Percentiles rank a stretch among this genome's conserved stretches.
These are phyloP conservation scores for Mola mola DNA, from an alignment of 2,113 vertebrate genomes.

Conservation along the genomic window DNA sequence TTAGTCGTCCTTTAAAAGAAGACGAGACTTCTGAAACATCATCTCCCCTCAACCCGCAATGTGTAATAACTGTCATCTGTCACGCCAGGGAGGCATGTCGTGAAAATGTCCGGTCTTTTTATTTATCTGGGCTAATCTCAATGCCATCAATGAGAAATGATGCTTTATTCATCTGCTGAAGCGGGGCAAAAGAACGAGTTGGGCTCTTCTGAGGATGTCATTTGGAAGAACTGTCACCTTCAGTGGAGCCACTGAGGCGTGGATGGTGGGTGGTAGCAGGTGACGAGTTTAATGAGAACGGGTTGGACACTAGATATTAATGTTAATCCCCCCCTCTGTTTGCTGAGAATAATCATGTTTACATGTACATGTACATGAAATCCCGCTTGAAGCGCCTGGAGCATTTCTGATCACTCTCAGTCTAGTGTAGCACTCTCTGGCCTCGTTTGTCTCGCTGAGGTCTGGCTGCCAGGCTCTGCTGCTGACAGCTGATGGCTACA, in stretches of 20 bases:
- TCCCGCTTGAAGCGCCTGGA: no score
- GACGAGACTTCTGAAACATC: constrained; percentile 17
- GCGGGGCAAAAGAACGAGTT: constrained; percentile 27
- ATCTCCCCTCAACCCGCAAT: constrained; percentile 42
- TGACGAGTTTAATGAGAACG: constrained; percentile 78
- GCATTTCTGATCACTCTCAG: constrained; percentile 22
- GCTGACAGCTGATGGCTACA: constrained; percentile 54
- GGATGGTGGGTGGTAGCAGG: constrained; percentile 61
- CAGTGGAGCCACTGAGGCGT: constrained; percentile 38
- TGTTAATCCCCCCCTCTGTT: constrained; percentile 53
- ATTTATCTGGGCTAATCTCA: constrained; percentile 63
- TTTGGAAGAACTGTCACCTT: constrained; percentile 79
- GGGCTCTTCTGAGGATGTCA: constrained; percentile 58
- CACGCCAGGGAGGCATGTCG: constrained; percentile 67
- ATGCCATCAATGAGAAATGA: constrained; percentile 50
- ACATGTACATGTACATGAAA: no score
- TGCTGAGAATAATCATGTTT: constrained; percentile 60
- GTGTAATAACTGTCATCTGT: constrained; percentile 68
- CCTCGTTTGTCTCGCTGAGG: constrained; percentile 37
- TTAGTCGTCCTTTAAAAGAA: constrained; percentile 31
- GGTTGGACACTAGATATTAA: constrained; percentile 60
- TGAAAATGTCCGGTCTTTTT: constrained; percentile 54
- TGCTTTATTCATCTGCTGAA: constrained; percentile 44
- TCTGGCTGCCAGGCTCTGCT: constrained; percentile 32
- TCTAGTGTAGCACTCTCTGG: constrained; percentile 15